These are phyloP conservation scores for Diachrysia chrysitis DNA, from an alignment of 2,888 invertebrate species.

Conservation along the genomic window DNA sequence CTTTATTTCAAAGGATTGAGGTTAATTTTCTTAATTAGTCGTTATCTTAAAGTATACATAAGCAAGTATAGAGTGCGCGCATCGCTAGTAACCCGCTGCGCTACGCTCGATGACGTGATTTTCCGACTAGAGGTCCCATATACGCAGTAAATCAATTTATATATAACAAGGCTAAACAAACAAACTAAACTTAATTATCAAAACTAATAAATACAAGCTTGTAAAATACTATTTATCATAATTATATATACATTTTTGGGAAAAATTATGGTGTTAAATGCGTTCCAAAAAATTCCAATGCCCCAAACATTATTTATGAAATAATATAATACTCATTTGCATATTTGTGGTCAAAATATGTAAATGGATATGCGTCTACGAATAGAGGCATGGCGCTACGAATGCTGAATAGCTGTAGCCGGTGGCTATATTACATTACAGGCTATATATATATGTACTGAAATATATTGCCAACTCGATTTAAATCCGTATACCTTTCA, in stretches of 20 bases:
- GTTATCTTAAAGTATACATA: neutral
- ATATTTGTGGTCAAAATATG: conserved; percentile 56
- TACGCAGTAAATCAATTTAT: too few species aligned
- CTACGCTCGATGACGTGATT: too few species aligned
- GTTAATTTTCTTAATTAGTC: neutral
- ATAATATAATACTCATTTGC: conserved; percentile 43
- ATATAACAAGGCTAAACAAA: too few species aligned
- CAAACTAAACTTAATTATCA: too few species aligned
- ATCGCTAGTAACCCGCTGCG: too few species aligned
- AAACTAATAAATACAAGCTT: too few species aligned
- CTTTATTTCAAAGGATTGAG: neutral
- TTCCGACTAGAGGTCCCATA: too few species aligned
- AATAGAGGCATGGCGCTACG: conserved; percentile 34
- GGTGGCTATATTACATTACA: conserved; percentile 28
- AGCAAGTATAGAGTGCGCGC: too few species aligned
- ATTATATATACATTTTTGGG: too few species aligned
- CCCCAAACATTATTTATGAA: conserved; percentile 23
- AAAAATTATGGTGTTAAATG: neutral
- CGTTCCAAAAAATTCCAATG: conserved; percentile 23
- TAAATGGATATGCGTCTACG: conserved; percentile 44
- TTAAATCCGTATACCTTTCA: neutral
- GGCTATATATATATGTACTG: neutral
- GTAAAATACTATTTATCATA: too few species aligned
- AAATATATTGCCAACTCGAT: neutral
- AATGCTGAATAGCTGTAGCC: conserved; percentile 41